Evolutionary conservation across 1,140 invertebrate species (phyloP).

Genomic region (Penaeus chinensis): DNA sequence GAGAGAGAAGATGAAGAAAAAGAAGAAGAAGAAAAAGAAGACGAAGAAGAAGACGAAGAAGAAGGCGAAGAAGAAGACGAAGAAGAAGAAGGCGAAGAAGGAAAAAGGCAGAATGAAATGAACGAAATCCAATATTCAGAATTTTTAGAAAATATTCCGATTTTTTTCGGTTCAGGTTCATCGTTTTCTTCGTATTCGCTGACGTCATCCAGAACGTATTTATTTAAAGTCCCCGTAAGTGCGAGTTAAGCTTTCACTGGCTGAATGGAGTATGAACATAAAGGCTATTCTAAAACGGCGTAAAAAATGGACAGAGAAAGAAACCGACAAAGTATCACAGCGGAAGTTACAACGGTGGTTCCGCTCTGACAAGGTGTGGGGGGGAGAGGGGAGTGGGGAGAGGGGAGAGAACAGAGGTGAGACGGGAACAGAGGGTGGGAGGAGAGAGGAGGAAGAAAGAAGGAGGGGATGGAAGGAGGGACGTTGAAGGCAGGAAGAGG

Average conservation of each 20-base stretch:
- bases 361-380: neutral
- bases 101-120: neutral
- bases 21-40: neutral
- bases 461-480: neutral
- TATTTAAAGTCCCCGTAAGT: neutral
- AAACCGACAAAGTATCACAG: neutral
- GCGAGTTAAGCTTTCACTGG: neutral
- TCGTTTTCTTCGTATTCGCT: neutral
- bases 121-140: neutral
- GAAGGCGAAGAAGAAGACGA: neutral
- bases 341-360: neutral
- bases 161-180: neutral
- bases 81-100: neutral
- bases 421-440: neutral
- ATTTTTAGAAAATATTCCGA: neutral
- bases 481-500: neutral
- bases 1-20: neutral
- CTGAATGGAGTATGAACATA: neutral
- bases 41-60: neutral
- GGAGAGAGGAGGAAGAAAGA: neutral
- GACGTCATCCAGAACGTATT: too few relatives aligned
- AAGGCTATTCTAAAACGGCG: neutral
- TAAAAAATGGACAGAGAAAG: neutral
- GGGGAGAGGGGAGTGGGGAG: neutral
- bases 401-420: neutral